Conservation (phyloP, 2,888 invertebrate genomes). For the Trissonchulus sp. region DNA sequence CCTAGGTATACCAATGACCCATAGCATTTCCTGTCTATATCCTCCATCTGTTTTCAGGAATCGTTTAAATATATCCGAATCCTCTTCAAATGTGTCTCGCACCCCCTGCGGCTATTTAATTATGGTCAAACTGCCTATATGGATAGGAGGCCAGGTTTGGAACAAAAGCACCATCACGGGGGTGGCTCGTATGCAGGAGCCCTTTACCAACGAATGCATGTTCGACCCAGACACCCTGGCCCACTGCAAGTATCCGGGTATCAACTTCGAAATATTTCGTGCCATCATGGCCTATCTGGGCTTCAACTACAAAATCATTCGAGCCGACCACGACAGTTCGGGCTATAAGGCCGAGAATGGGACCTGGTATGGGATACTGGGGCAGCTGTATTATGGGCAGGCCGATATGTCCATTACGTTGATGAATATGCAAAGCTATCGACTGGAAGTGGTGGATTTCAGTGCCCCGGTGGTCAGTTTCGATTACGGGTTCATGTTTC, state of each 20-base stretch:
- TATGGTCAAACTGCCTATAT: neutral
- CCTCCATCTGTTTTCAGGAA: no score
- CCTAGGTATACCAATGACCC: no score
- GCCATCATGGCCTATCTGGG: conserved; percentile 8
- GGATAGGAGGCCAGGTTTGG: neutral
- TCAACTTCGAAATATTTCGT: neutral
- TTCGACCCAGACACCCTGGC: neutral
- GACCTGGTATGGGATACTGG: neutral
- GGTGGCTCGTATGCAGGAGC: neutral
- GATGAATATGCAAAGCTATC: neutral
- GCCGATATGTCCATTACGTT: neutral
- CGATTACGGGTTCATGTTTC: neutral
- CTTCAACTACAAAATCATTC: neutral
- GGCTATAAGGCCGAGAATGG: neutral
- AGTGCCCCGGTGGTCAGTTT: neutral
- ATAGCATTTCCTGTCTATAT: no score
- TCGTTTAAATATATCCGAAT: no score
- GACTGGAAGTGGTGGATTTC: neutral
- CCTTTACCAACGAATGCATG: neutral
- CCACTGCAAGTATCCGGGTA: neutral
- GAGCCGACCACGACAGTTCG: neutral
- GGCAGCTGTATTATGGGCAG: neutral
- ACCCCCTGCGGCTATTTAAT: no score
- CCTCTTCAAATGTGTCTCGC: no score
- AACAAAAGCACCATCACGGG: neutral